Base-by-base conservation (phyloP, 1,140 invertebrate species). In the Belonocnema kinseyi region DNA sequence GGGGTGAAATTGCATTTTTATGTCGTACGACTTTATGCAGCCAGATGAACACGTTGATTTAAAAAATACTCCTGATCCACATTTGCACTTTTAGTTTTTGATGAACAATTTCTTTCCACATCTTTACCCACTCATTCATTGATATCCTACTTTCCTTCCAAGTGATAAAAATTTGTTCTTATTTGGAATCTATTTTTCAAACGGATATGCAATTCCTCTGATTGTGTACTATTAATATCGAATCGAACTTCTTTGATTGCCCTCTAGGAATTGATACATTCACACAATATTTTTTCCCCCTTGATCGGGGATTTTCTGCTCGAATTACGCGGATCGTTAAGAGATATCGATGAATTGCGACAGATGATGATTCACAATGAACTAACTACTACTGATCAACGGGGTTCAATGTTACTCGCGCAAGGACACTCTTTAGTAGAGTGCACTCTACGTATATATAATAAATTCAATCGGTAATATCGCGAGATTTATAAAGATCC, bases 341-440 rank as follows among this genome's bases (percentile, higher is more conserved):
- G 26, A 50, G 50, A 77, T 77, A 75, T 61, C 26, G 54, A 33
- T 52, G 53, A 54, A 52, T 54, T 51, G 19, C 26, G 56, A 71
- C 71, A 54, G 74, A 50, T 13, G 72, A 77, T 84, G 82, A 83
- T 84, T 83, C 80, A 83, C 72, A 56, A 58, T 58, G 71, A 83
- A 66, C 61, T 66, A 46, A 66, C 14, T n/a, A 17, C 75, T 71
- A 50, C 33, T 79, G 70, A 58, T 58, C 73, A 72, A n/a, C 77
- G 61, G 77, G 56, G 80, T 82, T 84, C 83, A 84, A 84, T 76
- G 83, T 84, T 83, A 54, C 81, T 19, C 51, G 80, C 61, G 80
- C 76, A 84, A 84, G 79, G 80, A 84, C 80, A 66, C 40, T 66
- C 26, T 66, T 13, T 40, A 66, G 5, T 66, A n/a, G 26, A 66